These are phyloP conservation scores for Spodoptera exigua DNA, from an alignment of 2,888 invertebrate genomes.

Conservation along the genomic window DNA sequence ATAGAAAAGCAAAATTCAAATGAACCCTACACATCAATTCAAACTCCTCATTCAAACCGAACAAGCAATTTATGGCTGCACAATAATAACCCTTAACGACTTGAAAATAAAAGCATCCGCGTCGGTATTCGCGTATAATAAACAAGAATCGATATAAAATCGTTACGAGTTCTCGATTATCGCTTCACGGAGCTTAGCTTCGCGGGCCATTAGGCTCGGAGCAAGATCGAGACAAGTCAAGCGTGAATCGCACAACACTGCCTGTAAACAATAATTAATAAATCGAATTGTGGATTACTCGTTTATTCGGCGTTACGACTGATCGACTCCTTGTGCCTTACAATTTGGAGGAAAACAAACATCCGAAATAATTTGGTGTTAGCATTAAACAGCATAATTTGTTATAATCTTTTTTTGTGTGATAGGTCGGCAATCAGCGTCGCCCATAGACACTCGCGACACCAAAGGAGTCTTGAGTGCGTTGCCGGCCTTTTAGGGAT, in stretches of 20 bases:
- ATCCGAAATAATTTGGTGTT: too few species aligned
- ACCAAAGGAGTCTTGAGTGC: too few species aligned
- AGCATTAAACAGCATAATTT: too few species aligned
- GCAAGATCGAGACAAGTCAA: constrained; percentile 45
- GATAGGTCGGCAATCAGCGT: too few species aligned
- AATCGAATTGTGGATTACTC: constrained; percentile 11
- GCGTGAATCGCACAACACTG: constrained; percentile 28
- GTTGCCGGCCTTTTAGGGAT: too few species aligned
- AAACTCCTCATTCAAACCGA: constrained; percentile 20
- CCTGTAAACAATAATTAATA: constrained; percentile 38
- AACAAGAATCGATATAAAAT: constrained; percentile 41
- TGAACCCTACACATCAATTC: constrained; percentile 9
- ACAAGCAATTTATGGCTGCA: constrained; percentile 16
- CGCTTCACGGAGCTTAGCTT: constrained; percentile 46
- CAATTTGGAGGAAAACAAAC: too few species aligned
- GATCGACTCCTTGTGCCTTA: too few species aligned
- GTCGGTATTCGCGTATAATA: constrained; percentile 15
- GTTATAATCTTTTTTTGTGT: too few species aligned
- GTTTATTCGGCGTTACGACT: not conserved
- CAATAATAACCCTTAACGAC: constrained; percentile 2
- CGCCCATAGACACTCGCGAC: too few species aligned
- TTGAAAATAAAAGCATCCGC: constrained; percentile 12
- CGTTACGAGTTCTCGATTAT: constrained; percentile 47
- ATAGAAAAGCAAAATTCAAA: constrained; percentile 12
- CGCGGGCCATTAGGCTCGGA: constrained; percentile 36